Evolutionary conservation across 92 coral and sea anemone genomes (phyloP).

Genomic region (Parazoanthus darwini): DNA sequence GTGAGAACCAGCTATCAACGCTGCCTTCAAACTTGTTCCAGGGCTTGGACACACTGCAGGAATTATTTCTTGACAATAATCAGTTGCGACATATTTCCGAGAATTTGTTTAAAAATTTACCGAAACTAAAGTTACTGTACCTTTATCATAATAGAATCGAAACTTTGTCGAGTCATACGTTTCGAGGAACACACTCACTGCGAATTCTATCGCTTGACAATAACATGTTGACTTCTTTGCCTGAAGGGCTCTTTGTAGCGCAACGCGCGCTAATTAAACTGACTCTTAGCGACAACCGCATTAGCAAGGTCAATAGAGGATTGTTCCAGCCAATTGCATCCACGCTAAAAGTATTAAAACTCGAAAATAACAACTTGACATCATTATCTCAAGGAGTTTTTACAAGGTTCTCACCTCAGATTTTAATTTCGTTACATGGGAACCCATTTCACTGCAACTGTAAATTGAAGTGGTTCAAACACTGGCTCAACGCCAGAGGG

Average conservation of each 20-base stretch:
- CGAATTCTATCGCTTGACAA: conserved; percentile 67
- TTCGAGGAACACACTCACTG: conserved; percentile 67
- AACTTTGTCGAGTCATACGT: conserved; percentile 63
- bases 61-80: conserved; percentile 82
- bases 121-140: conserved; percentile 70
- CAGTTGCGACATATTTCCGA: conserved; percentile 72
- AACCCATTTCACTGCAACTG: conserved; percentile 97
- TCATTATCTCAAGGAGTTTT: conserved; percentile 70
- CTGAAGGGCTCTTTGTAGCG: conserved; percentile 59
- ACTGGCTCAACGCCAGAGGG: conserved; percentile 62
- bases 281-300: conserved; percentile 70
- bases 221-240: conserved; percentile 64
- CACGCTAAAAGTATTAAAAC: conserved; percentile 33
- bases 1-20: conserved; percentile 70
- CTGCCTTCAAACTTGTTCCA: conserved; percentile 76
- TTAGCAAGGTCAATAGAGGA: conserved; percentile 52
- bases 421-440: conserved; percentile 62
- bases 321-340: conserved; percentile 42
- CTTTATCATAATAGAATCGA: conserved; percentile 77
- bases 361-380: conserved; percentile 68
- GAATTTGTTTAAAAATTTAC: conserved; percentile 68
- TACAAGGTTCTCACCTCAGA: conserved; percentile 56
- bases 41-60: conserved; percentile 69
- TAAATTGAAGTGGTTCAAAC: conserved; percentile 86
- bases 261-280: conserved; percentile 64